Conservation (phyloP, 2,888 invertebrate species). For the Poecilus cupreus region DNA sequence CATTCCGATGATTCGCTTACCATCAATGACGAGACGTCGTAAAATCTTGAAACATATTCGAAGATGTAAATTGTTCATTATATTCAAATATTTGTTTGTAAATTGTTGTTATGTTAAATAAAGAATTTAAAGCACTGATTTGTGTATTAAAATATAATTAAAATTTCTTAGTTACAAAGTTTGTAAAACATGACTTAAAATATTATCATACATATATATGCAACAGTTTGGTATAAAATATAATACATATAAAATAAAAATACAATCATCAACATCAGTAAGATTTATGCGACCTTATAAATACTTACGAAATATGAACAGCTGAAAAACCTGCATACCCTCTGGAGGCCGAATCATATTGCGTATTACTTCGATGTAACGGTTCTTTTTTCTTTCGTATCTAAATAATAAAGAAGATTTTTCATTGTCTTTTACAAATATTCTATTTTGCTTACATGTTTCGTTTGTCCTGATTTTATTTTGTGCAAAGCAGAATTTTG, state of each 20-base stretch:
- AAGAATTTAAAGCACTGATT: too few relatives aligned
- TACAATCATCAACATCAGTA: constrained; percentile 17
- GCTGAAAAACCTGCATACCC: constrained; percentile 35
- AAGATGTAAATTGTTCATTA: too few relatives aligned
- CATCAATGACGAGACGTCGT: too few relatives aligned
- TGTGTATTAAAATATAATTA: constrained; percentile 35
- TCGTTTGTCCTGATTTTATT: constrained; percentile 37
- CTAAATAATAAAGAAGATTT: neutral
- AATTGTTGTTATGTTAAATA: too few relatives aligned
- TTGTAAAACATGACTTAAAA: constrained; percentile 44
- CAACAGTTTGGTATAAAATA: constrained; percentile 50
- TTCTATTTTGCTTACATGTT: constrained; percentile 28
- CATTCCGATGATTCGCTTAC: too few relatives aligned
- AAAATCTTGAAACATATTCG: too few relatives aligned
- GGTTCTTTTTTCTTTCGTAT: constrained; percentile 45
- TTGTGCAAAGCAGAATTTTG: constrained; percentile 34
- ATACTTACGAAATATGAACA: constrained; percentile 31
- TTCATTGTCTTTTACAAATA: neutral
- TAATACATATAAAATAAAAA: constrained; percentile 31
- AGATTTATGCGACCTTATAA: constrained; percentile 25
- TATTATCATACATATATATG: constrained; percentile 29
- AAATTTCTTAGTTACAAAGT: constrained; percentile 35
- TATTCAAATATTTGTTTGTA: too few relatives aligned
- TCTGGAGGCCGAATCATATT: constrained; percentile 51
- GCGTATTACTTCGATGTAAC: constrained; percentile 52